These are phyloP conservation scores for Syritta pipiens DNA, from an alignment of 2,888 invertebrate genomes.

Conservation along the genomic window DNA sequence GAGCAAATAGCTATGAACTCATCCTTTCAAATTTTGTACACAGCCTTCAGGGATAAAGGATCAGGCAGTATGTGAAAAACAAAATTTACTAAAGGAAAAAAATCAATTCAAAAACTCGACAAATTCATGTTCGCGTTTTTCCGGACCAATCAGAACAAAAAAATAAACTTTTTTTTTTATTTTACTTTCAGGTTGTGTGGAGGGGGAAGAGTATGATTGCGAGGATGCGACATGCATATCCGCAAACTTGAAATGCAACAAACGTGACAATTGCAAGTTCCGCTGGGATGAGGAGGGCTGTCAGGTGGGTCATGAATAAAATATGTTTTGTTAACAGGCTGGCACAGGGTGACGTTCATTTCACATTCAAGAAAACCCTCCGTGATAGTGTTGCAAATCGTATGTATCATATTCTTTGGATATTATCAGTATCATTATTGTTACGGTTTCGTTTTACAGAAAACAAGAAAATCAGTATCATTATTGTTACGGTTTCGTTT, in stretches of 20 bases:
- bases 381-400: no score
- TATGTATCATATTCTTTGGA: no score
- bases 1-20: constrained; percentile 83
- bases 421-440: no score
- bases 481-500: no score
- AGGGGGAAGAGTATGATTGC: constrained; percentile 89
- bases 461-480: no score
- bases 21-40: constrained; percentile 86
- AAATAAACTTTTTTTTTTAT: neutral
- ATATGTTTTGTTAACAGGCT: neutral
- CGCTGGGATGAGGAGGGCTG: constrained; percentile 87
- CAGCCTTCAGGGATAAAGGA: constrained; percentile 85
- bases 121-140: neutral
- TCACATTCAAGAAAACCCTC: no score
- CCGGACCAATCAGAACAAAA: neutral
- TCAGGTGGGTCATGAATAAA: constrained; percentile 77
- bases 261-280: constrained; percentile 88
- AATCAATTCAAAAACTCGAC: neutral
- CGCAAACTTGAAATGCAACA: constrained; percentile 85
- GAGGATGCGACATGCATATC: constrained; percentile 93
- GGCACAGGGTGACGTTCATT: no score
- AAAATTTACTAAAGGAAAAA: constrained; percentile 2
- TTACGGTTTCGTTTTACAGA: no score
- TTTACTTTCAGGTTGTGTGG: constrained; percentile 78
- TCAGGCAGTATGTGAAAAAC: constrained; percentile 78